These are phyloP conservation scores for Drosophila repletoides DNA, from an alignment of 1,140 invertebrate species.

Conservation along the genomic window DNA sequence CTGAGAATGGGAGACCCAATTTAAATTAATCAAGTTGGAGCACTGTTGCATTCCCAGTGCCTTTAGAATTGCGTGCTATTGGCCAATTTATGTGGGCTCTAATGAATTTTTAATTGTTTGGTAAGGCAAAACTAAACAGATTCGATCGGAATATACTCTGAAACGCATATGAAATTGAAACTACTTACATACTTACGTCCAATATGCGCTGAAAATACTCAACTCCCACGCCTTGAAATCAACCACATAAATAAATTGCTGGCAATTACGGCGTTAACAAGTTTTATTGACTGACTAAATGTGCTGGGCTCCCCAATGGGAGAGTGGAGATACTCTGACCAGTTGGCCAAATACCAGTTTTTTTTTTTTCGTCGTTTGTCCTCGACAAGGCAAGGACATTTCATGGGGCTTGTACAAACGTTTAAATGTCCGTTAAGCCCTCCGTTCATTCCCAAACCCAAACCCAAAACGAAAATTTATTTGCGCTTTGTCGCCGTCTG, in stretches of 20 bases:
- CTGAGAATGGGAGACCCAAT: conserved; percentile 35
- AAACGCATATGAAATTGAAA: conserved; percentile 40
- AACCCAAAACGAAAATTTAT: conserved; percentile 56
- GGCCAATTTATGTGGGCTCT: conserved; percentile 59
- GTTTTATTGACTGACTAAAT: conserved; percentile 80
- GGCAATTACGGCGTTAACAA: conserved; percentile 79
- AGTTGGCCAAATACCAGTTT: conserved; percentile 25
- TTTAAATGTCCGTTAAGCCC: conserved; percentile 69
- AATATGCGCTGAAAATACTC: neutral
- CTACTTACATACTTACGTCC: conserved; percentile 17
- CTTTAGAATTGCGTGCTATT: conserved; percentile 46
- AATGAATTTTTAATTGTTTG: conserved; percentile 77
- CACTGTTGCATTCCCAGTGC: conserved; percentile 27
- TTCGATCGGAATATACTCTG: conserved; percentile 49
- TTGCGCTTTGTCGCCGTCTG: conserved; percentile 76
- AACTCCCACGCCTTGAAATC: conserved; percentile 7
- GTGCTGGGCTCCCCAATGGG: conserved; percentile 38
- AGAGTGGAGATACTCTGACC: conserved; percentile 1
- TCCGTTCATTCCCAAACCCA: neutral
- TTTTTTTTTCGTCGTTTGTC: conserved; percentile 17
- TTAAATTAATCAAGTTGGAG: conserved; percentile 66
- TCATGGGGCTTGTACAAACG: conserved; percentile 78
- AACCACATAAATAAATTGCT: conserved; percentile 73
- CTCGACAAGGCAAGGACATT: conserved; percentile 67
- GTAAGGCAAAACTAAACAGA: conserved; percentile 44